Percentiles rank a stretch among this genome's conserved stretches.
These are phyloP conservation scores for Drosophila affinis DNA, from an alignment of 2,888 invertebrate genomes.

Conservation along the genomic window DNA sequence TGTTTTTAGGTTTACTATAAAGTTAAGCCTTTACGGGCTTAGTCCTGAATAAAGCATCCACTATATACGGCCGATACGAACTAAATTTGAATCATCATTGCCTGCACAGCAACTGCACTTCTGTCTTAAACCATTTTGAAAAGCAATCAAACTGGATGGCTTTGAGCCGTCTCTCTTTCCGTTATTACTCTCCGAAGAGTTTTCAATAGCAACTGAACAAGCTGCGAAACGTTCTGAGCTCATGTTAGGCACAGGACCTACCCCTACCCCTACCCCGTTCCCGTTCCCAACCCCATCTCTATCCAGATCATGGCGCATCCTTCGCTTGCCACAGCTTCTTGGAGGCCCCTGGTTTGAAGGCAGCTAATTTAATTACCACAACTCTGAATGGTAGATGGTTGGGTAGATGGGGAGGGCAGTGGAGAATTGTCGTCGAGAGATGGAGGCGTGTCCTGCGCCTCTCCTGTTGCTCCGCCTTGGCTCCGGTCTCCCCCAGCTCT, in stretches of 20 bases:
- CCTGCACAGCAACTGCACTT: too few species aligned
- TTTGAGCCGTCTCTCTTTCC: not conserved
- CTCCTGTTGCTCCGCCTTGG: slow-evolving; percentile 30
- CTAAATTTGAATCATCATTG: too few species aligned
- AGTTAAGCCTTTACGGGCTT: too few species aligned
- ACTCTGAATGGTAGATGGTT: not conserved
- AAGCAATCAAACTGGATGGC: too few species aligned
- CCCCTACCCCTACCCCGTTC: too few species aligned
- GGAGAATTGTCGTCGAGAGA: not conserved
- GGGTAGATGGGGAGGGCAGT: slow-evolving; percentile 3
- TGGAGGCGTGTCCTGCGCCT: slow-evolving; percentile 27
- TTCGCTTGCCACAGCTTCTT: slow-evolving; percentile 15
- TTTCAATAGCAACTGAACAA: too few species aligned
- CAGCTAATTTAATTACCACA: slow-evolving; percentile 39
- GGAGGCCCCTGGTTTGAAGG: slow-evolving; percentile 17
- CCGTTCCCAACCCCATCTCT: not conserved
- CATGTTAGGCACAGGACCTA: not conserved
- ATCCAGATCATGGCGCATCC: not conserved
- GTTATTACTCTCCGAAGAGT: too few species aligned
- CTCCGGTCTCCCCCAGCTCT: slow-evolving; percentile 11
- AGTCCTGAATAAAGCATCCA: too few species aligned
- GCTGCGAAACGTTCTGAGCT: not conserved
- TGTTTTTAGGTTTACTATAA: too few species aligned
- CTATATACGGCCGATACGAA: too few species aligned
- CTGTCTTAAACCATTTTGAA: too few species aligned